Evolutionary conservation across 2,113 vertebrate genomes (phyloP).

Genomic region (Salvelinus fontinalis): DNA sequence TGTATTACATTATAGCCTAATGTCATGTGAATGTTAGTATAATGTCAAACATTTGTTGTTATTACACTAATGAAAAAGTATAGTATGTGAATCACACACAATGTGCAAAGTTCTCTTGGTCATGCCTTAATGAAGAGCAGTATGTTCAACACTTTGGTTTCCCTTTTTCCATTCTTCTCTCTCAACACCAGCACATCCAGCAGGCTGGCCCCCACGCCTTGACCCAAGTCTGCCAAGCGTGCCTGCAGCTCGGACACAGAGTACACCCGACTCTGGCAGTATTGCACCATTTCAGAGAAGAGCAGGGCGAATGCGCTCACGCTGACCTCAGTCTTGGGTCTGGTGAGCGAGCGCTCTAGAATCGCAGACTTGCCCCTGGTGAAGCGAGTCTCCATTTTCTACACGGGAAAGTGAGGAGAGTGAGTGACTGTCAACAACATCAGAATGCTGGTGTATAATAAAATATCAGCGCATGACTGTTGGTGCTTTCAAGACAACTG

Average conservation of each 20-base stretch:
- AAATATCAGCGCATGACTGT: background rate
- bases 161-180: constrained; percentile 86
- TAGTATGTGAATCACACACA: background rate
- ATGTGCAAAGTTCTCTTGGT: background rate
- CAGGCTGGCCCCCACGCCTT: constrained; percentile 85
- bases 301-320: constrained; percentile 89
- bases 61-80: too few relatives aligned
- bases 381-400: constrained; percentile 87
- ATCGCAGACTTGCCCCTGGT: constrained; percentile 88
- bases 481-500: too few relatives aligned
- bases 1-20: too few relatives aligned
- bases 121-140: constrained; percentile 80
- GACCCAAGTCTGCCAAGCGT: constrained; percentile 84
- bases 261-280: constrained; percentile 93
- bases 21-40: too few relatives aligned
- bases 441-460: background rate
- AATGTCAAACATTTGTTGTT: too few relatives aligned
- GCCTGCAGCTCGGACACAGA: constrained; percentile 91
- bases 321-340: constrained; percentile 86
- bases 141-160: constrained; percentile 88
- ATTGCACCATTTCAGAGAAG: constrained; percentile 95
- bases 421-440: background rate
- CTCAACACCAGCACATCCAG: constrained; percentile 88
- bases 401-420: too few relatives aligned
- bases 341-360: constrained; percentile 83